Evolutionary conservation across 2,888 invertebrate genomes (phyloP).

Genomic region (Chrysolina oricalcia): DNA sequence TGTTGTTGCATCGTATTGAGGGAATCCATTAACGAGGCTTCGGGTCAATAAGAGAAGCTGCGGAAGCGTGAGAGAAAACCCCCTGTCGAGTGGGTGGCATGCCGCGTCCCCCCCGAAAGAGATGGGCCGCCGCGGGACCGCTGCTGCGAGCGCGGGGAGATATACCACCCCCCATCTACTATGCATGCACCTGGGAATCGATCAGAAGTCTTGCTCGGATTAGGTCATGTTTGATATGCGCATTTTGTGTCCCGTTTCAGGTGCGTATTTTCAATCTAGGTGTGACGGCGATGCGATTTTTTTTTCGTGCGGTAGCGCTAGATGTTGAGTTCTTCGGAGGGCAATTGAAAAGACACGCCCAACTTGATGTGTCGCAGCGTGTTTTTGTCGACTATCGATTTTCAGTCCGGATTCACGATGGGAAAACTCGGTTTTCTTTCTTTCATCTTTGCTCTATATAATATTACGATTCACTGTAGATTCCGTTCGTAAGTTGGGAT

Average conservation of each 20-base stretch:
- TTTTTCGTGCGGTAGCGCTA: slow-evolving; percentile 9
- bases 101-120: slow-evolving; percentile 33
- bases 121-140: slow-evolving; percentile 26
- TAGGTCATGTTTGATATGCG: slow-evolving; percentile 60
- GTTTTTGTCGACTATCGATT: slow-evolving; percentile 61
- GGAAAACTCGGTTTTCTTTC: slow-evolving; percentile 36
- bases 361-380: slow-evolving; percentile 59
- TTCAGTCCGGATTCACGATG: slow-evolving; percentile 40
- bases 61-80: slow-evolving; percentile 62
- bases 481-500: too few relatives aligned
- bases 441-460: slow-evolving; percentile 28
- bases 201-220: slow-evolving; percentile 62
- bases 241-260: slow-evolving; percentile 52
- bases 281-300: slow-evolving; percentile 6
- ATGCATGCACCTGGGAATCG: slow-evolving; percentile 65
- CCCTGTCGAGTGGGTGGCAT: slow-evolving; percentile 50
- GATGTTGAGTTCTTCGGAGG: neutral
- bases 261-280: slow-evolving; percentile 16
- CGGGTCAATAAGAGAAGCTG: slow-evolving; percentile 67
- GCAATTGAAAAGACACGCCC: slow-evolving; percentile 51
- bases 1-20: slow-evolving; percentile 54
- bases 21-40: slow-evolving; percentile 62
- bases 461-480: slow-evolving; percentile 14
- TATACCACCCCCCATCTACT: slow-evolving; percentile 49
- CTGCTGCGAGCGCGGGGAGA: slow-evolving; percentile 37